phyloP scores from a whole-genome alignment of 2,888 invertebrate species.

The Thecophora atra region DNA sequence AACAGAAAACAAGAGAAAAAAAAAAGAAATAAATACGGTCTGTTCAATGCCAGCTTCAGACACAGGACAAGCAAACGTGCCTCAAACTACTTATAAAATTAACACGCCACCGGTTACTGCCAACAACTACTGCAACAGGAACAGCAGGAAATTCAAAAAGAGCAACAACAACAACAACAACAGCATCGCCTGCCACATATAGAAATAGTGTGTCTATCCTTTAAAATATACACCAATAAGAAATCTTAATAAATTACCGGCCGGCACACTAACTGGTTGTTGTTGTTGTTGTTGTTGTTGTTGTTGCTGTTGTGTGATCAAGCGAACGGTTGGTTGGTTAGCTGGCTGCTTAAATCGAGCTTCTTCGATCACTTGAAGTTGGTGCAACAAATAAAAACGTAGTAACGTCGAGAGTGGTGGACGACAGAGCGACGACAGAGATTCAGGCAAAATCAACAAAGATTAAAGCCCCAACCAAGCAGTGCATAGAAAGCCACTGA shows the following conservation, averaged over 20 bases:
- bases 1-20: conserved; percentile 7
- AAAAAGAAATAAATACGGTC: conserved; percentile 38
- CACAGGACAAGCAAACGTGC: conserved; percentile 12
- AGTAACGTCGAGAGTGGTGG: conserved; percentile 14
- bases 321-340: conserved; percentile 8
- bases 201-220: neutral
- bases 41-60: conserved; percentile 14
- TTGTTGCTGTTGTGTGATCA: conserved; percentile 5
- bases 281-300: conserved; percentile 9
- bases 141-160: conserved; percentile 8
- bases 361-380: conserved; percentile 14
- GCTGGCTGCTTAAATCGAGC: conserved; percentile 6
- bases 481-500: too few relatives aligned
- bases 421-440: conserved; percentile 31
- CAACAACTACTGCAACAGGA: conserved; percentile 11
- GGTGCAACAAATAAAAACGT: conserved; percentile 13
- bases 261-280: conserved; percentile 28
- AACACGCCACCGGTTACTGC: conserved; percentile 42
- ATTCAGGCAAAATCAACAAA: conserved; percentile 31
- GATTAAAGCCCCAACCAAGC: too few relatives aligned
- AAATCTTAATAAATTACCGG: conserved; percentile 40
- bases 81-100: conserved; percentile 42
- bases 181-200: conserved; percentile 5
- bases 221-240: conserved; percentile 36
- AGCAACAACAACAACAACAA: conserved; percentile 17